phyloP scores from a whole-genome alignment of 2,113 vertebrate species.

The Brachirus orientalis region DNA sequence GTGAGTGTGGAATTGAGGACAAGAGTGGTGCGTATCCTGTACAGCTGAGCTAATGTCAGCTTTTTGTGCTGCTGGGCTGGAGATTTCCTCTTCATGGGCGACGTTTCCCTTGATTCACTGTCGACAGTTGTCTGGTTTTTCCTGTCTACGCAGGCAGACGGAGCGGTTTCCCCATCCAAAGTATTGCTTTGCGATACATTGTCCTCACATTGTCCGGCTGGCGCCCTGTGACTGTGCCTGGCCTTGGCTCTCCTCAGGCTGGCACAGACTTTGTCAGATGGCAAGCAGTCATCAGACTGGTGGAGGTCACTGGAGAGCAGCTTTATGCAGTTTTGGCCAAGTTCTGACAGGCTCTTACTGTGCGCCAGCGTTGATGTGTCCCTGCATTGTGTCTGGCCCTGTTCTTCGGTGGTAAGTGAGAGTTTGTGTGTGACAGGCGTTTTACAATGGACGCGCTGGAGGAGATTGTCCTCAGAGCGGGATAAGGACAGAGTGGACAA shows the following conservation, averaged over 20 bases:
- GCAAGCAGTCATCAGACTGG: conserved; percentile 38
- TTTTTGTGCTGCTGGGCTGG: conserved; percentile 87
- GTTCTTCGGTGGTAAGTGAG: not conserved
- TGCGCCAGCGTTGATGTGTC: conserved; percentile 58
- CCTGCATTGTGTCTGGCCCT: not conserved
- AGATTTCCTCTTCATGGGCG: conserved; percentile 77
- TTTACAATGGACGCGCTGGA: conserved; percentile 75
- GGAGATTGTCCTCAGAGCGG: conserved; percentile 91
- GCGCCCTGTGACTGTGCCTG: conserved; percentile 5
- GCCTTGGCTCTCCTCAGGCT: conserved; percentile 48
- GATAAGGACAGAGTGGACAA: conserved; percentile 72
- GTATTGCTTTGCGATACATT: conserved; percentile 37
- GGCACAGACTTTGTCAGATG: conserved; percentile 56
- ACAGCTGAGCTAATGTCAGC: conserved; percentile 91
- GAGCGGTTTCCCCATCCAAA: conserved; percentile 59
- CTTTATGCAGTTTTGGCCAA: conserved; percentile 53
- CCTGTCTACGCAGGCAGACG: conserved; percentile 20
- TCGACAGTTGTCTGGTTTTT: not conserved
- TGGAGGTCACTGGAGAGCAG: conserved; percentile 22
- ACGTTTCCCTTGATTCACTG: conserved; percentile 10
- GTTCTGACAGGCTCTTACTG: conserved; percentile 86
- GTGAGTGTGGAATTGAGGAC: conserved; percentile 97
- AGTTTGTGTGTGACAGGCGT: not conserved
- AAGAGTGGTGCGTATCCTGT: conserved; percentile 91
- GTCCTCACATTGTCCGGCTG: fast-evolving